Evolutionary conservation across 2,888 invertebrate genomes (phyloP).

Genomic region (Ophion costatus): DNA sequence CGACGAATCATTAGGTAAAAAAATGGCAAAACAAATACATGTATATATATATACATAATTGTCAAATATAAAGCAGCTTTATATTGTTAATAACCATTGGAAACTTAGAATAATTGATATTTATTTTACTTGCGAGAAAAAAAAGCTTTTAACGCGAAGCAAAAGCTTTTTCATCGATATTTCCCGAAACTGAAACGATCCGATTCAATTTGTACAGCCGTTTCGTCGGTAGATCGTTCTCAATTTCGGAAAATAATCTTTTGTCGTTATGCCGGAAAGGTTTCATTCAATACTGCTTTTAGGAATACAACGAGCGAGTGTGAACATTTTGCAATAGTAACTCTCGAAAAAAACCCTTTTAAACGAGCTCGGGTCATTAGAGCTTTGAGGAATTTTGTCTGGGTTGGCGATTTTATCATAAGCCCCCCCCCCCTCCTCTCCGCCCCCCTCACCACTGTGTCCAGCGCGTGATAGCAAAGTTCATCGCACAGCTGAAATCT

Average conservation of each 20-base stretch:
- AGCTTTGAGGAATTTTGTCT: background rate
- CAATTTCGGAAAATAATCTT: background rate
- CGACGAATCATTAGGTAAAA: background rate
- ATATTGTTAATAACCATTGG: background rate
- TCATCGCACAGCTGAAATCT: background rate
- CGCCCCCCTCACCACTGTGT: too few species aligned
- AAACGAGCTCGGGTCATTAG: too few species aligned
- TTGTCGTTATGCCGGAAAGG: background rate
- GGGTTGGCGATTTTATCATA: too few species aligned
- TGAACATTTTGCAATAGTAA: background rate
- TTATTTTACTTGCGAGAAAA: background rate
- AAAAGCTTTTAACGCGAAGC: background rate
- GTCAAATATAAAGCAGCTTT: background rate
- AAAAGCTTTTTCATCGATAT: background rate
- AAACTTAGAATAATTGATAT: background rate
- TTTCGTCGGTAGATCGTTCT: background rate
- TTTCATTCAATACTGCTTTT: background rate
- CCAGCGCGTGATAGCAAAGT: background rate
- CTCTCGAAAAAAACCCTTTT: background rate
- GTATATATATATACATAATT: conserved; percentile 1
- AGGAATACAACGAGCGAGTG: background rate
- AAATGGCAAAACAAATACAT: background rate
- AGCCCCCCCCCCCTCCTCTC: too few species aligned
- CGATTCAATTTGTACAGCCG: background rate
- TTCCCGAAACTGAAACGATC: background rate